These are phyloP conservation scores for Camponotus vicinus DNA, from an alignment of 1,140 invertebrate genomes.

Conservation along the genomic window DNA sequence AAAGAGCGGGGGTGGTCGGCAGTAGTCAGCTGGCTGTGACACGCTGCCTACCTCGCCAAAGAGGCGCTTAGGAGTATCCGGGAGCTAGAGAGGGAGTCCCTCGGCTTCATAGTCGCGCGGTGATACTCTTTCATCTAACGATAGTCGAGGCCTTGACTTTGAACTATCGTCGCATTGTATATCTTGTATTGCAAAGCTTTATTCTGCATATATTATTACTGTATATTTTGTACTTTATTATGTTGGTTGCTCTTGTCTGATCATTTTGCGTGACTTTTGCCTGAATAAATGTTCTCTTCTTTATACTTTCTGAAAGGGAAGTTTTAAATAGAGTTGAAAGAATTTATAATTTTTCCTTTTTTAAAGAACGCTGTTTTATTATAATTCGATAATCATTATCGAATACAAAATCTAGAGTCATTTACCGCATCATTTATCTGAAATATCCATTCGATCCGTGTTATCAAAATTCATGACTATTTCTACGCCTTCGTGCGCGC, in stretches of 20 bases:
- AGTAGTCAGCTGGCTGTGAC: conserved; percentile 86
- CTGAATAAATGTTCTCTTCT: neutral
- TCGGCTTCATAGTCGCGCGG: conserved; percentile 72
- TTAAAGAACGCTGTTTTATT: conserved; percentile 2
- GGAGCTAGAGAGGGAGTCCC: conserved; percentile 80
- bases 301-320: neutral
- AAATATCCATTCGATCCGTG: neutral
- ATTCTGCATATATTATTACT: conserved; percentile 19
- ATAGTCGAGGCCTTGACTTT: conserved; percentile 79
- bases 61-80: conserved; percentile 82
- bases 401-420: neutral
- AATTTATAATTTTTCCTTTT: neutral
- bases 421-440: neutral
- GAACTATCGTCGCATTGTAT: conserved; percentile 51
- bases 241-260: neutral
- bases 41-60: conserved; percentile 84
- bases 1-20: conserved; percentile 69
- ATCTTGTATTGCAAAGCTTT: neutral
- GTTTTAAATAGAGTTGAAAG: neutral
- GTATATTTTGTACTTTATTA: conserved; percentile 2
- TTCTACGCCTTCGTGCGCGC: neutral
- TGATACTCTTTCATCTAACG: conserved; percentile 80
- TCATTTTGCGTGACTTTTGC: neutral
- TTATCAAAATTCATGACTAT: conserved; percentile 45
- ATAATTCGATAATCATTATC: neutral